Conservation (phyloP, 2,888 invertebrate genomes). For the Eupelmus urozonus region DNA sequence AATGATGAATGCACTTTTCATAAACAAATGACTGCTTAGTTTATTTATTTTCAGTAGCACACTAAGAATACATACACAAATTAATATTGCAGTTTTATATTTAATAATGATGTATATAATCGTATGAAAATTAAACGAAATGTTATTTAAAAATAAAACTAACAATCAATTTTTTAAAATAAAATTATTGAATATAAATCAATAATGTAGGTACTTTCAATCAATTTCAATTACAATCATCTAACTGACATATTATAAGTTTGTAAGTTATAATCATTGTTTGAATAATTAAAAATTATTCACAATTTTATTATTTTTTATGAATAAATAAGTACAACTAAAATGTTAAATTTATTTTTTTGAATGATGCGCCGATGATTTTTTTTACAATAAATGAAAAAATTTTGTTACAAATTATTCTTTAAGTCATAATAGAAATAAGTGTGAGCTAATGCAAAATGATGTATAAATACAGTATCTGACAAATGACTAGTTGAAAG, state of each 20-base stretch:
- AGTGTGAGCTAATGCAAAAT: constrained; percentile 44
- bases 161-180: constrained; percentile 17
- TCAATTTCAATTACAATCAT: neutral
- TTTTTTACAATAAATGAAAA: constrained; percentile 50
- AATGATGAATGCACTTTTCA: constrained; percentile 33
- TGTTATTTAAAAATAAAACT: constrained; percentile 38
- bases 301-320: constrained; percentile 49
- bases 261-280: constrained; percentile 38
- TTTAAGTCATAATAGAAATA: constrained; percentile 36
- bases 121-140: constrained; percentile 19
- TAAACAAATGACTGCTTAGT: constrained; percentile 19
- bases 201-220: neutral
- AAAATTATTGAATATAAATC: neutral
- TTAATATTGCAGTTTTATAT: constrained; percentile 36
- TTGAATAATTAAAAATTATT: constrained; percentile 47
- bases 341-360: constrained; percentile 52
- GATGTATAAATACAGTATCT: constrained; percentile 62
- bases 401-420: constrained; percentile 32
- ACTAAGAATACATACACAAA: constrained; percentile 20
- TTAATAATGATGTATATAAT: constrained; percentile 48
- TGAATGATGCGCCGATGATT: constrained; percentile 51
- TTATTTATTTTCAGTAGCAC: constrained; percentile 45
- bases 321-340: constrained; percentile 59
- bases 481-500: constrained; percentile 71
- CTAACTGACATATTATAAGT: constrained; percentile 31